phyloP scores from a whole-genome alignment of 2,113 vertebrate species.

The Connochaetes taurinus region DNA sequence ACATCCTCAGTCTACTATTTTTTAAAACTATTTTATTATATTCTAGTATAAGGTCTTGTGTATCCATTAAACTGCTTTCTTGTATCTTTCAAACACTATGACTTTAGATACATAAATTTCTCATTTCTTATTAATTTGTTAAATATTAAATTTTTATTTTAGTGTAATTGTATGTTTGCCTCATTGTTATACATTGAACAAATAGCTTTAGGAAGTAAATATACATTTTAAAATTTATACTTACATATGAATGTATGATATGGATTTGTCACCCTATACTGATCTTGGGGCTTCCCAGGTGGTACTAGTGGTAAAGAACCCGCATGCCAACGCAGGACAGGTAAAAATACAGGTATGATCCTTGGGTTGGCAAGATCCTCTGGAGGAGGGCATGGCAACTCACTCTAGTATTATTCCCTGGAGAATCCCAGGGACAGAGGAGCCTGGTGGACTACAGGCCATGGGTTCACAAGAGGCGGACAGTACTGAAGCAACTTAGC shows the following conservation, averaged over 20 bases:
- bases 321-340: accelerated
- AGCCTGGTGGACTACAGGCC: neutral
- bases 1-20: neutral
- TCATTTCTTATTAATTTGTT: neutral
- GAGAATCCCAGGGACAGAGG: neutral
- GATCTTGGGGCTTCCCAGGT: neutral
- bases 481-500: neutral
- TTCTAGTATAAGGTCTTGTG: neutral
- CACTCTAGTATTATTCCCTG: neutral
- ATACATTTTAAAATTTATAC: neutral
- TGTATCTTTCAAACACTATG: neutral
- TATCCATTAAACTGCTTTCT: neutral
- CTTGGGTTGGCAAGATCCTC: neutral
- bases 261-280: neutral
- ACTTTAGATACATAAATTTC: neutral
- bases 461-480: neutral
- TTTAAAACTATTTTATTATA: neutral
- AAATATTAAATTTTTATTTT: neutral
- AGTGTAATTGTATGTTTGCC: neutral
- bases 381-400: neutral
- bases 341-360: neutral
- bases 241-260: neutral
- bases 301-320: neutral
- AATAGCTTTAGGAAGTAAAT: neutral
- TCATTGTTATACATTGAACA: neutral